These are phyloP conservation scores for Pammene aurita DNA, from an alignment of 2,888 invertebrate genomes.

Conservation along the genomic window DNA sequence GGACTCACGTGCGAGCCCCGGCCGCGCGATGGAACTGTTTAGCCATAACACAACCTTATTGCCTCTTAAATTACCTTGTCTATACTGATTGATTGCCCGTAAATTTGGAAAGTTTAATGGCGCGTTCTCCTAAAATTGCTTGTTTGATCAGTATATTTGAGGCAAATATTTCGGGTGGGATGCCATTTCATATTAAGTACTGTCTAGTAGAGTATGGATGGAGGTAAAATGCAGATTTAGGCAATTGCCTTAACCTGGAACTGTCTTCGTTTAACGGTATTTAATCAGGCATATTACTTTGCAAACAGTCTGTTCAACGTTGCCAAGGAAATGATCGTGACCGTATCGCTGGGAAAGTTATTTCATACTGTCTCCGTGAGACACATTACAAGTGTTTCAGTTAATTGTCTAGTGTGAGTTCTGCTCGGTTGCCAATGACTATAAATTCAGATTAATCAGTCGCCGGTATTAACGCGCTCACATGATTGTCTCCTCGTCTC, in stretches of 20 bases:
- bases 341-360: constrained; percentile 57
- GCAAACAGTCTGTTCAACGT: constrained; percentile 52
- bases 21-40: constrained; percentile 42
- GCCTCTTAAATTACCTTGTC: constrained; percentile 48
- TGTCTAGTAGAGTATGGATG: constrained; percentile 1
- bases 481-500: constrained; percentile 51
- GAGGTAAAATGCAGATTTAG: not conserved
- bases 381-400: constrained; percentile 70
- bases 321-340: constrained; percentile 57
- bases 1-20: constrained; percentile 63
- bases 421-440: constrained; percentile 68
- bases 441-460: constrained; percentile 72
- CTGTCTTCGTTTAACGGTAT: constrained; percentile 54
- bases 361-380: constrained; percentile 66
- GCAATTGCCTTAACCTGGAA: constrained; percentile 24
- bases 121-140: constrained; percentile 26
- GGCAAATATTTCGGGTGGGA: constrained; percentile 27
- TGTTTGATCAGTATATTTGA: constrained; percentile 27
- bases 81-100: constrained; percentile 50
- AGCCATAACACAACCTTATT: constrained; percentile 44
- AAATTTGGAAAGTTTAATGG: constrained; percentile 50
- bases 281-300: constrained; percentile 66
- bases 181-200: constrained; percentile 2
- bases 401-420: constrained; percentile 63
- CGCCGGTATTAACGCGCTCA: constrained; percentile 55